These are phyloP conservation scores for Zaprionus nigranus DNA, from an alignment of 1,140 invertebrate species.

Conservation along the genomic window DNA sequence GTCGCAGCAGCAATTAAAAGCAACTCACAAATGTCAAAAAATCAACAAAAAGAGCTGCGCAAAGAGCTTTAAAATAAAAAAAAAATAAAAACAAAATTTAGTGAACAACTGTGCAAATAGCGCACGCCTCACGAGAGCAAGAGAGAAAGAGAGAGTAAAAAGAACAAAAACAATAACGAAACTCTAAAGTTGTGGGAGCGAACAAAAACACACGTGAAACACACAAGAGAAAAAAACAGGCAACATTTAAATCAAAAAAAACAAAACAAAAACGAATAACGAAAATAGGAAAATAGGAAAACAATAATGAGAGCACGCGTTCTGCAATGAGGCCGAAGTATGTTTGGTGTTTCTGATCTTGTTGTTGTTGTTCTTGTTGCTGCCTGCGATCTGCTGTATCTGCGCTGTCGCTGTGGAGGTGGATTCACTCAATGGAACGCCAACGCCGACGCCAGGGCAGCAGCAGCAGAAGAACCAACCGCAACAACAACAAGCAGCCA, in stretches of 20 bases:
- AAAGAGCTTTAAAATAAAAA: conserved; percentile 3
- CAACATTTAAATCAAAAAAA: conserved; percentile 6
- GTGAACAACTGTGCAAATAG: conserved; percentile 66
- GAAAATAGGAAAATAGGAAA: neutral
- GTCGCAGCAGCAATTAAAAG: conserved; percentile 23
- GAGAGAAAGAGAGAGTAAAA: conserved; percentile 15
- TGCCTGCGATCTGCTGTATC: conserved; percentile 19
- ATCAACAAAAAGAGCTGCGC: conserved; percentile 25
- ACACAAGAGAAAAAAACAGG: conserved; percentile 36
- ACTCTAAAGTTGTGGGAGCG: neutral
- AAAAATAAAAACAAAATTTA: conserved; percentile 24
- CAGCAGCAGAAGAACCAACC: conserved; percentile 24
- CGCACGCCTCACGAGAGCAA: conserved; percentile 13
- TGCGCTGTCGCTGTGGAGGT: conserved; percentile 44
- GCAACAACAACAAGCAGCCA: conserved; percentile 16
- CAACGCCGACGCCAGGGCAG: conserved; percentile 56
- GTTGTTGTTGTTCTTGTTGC: conserved; percentile 40
- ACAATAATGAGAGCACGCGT: neutral
- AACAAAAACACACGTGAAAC: conserved; percentile 27
- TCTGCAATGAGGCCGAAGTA: conserved; percentile 52
- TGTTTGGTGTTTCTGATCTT: conserved; percentile 27
- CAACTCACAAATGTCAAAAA: conserved; percentile 16
- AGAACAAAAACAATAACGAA: conserved; percentile 24
- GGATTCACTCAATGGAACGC: conserved; percentile 78
- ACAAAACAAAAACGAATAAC: conserved; percentile 8